These are phyloP conservation scores for Exocentrus adspersus DNA, from an alignment of 2,888 invertebrate genomes.

Conservation along the genomic window DNA sequence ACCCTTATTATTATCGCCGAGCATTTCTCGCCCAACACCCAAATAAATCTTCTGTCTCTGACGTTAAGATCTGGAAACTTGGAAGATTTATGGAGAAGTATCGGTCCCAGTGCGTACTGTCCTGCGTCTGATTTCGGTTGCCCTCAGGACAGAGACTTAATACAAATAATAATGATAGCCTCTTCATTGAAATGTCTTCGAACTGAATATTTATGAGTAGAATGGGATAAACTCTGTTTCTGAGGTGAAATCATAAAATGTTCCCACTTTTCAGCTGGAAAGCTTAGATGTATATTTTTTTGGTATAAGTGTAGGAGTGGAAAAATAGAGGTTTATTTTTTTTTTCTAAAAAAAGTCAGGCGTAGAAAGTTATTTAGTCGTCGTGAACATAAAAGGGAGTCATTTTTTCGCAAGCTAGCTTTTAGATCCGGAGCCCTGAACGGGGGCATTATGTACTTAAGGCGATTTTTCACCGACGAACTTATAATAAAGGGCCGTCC, in stretches of 20 bases:
- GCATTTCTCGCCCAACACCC: conserved; percentile 16
- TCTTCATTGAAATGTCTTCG: neutral
- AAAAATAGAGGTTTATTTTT: too few species aligned
- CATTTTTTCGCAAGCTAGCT: neutral
- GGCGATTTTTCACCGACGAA: neutral
- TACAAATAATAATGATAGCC: conserved; percentile 14
- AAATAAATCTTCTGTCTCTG: conserved; percentile 27
- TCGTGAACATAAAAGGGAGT: too few species aligned
- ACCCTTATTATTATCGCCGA: conserved; percentile 3
- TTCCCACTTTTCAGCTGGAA: too few species aligned
- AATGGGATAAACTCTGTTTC: too few species aligned
- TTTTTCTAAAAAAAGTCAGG: too few species aligned
- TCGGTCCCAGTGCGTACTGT: conserved; percentile 24
- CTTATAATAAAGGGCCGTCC: neutral
- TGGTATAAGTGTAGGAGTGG: too few species aligned
- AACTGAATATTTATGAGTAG: neutral
- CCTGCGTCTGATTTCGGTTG: conserved; percentile 25
- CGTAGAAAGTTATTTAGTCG: too few species aligned
- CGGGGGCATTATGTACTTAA: neutral
- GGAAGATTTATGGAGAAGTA: conserved; percentile 32
- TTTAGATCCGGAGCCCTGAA: neutral
- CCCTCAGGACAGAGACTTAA: conserved; percentile 26
- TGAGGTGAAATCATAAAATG: too few species aligned
- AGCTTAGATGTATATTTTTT: too few species aligned
- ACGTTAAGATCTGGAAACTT: conserved; percentile 29